Base-by-base conservation (phyloP, 1,140 invertebrate species). In the Araneus ventricosus region DNA sequence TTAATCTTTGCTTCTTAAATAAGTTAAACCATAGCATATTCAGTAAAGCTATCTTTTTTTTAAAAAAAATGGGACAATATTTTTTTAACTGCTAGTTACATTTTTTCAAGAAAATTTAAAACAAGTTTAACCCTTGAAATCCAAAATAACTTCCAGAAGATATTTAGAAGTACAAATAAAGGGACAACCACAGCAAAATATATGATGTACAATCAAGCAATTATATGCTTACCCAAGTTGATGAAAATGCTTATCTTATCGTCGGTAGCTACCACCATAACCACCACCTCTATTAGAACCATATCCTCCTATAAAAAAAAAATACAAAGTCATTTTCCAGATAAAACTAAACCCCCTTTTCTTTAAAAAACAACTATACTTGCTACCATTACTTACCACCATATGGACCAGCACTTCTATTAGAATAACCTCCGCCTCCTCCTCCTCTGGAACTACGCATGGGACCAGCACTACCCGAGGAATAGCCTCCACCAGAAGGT, bases 361-460 rank as follows among this genome's bases (percentile, higher is more conserved):
- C n/a, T 52, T 52, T 30, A 57, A n/a, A 27, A 27, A 1, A 85
- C 22, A 45, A 24, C 14, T 4, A 39, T 17, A 14, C 41, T 84
- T n/a, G n/a, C n/a, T n/a, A n/a, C n/a, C 8, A 52, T 59, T 85
- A 41, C 75, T 85, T 94, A 93, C 94, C 94, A n/a, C 94, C 94
- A 91, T 94, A 94, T 27, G 94, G 94, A 70, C 94, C 94, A 63
- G 75, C 34, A 59, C 86, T 57, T 79, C 94, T 61, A 30, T 91
- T 90, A 6, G 59, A 79, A 75, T 90, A 94, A 45, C 90, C 94
- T 20, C 75, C 57, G 0, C 63, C 63, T 52, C 45, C 45, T 0
- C 45, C 45, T 14, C 45, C 45, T 27, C 63, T 67, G 24, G 45
- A 37, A 17, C 84, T 84, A 20, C 93, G 67, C 7, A 75, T 79